Conservation (phyloP, 2,113 vertebrate species). For the Sinosuthora webbiana region DNA sequence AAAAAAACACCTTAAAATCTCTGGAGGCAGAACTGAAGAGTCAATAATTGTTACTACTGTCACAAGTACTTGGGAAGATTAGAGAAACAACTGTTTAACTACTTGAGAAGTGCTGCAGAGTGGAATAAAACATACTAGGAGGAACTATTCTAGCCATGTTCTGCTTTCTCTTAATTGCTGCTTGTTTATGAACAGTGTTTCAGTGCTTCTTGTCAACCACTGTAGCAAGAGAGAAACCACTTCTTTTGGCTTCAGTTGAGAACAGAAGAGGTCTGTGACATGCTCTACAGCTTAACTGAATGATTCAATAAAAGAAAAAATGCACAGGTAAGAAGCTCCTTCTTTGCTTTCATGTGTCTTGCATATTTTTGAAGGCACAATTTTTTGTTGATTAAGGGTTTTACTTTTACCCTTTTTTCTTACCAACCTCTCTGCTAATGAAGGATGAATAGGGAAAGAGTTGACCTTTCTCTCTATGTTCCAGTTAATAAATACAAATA, state of each 20-base stretch:
- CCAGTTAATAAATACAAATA: conserved; percentile 52
- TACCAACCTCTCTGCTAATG: neutral
- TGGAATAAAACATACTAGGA: neutral
- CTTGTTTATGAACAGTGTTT: neutral
- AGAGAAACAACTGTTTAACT: neutral
- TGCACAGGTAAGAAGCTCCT: neutral
- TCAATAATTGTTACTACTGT: neutral
- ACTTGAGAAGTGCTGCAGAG: neutral
- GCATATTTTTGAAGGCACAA: neutral
- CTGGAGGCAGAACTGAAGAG: neutral
- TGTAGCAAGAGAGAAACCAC: neutral
- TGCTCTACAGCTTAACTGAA: neutral
- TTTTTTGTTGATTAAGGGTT: neutral
- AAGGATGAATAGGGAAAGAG: conserved; percentile 28
- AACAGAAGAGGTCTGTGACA: neutral
- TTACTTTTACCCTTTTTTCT: conserved; percentile 10
- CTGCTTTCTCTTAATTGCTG: neutral
- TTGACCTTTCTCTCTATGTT: conserved; percentile 47
- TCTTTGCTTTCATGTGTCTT: neutral
- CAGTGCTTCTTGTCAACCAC: neutral
- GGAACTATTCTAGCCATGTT: neutral
- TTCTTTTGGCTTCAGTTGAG: neutral
- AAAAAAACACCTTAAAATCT: neutral
- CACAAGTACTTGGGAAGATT: neutral
- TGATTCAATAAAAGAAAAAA: neutral